Evolutionary conservation across 2,888 invertebrate genomes (phyloP).

Genomic region (Biston betularia): DNA sequence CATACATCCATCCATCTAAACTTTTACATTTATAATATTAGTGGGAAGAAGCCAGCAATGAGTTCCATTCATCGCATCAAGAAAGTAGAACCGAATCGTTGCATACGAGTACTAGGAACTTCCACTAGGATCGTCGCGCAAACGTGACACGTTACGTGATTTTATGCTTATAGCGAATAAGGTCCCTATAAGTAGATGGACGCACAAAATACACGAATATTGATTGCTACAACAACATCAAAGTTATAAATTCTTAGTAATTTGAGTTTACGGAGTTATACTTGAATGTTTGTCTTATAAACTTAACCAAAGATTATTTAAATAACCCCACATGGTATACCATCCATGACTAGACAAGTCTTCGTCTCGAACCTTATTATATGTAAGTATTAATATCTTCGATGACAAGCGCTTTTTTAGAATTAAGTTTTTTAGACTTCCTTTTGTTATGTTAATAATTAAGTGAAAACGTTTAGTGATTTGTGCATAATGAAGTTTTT

Average conservation of each 20-base stretch:
- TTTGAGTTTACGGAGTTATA: background rate
- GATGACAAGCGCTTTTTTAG: slow-evolving; percentile 72
- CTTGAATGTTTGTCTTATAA: background rate
- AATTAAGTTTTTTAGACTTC: slow-evolving; percentile 67
- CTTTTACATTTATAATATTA: too few species aligned
- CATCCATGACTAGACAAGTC: slow-evolving; percentile 24
- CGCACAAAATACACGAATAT: too few species aligned
- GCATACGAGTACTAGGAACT: too few species aligned
- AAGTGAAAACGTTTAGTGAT: slow-evolving; percentile 72
- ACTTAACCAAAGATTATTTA: slow-evolving; percentile 1
- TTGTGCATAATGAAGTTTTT: slow-evolving; percentile 6
- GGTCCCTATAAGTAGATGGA: too few species aligned
- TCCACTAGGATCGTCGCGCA: too few species aligned
- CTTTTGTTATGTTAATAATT: slow-evolving; percentile 72
- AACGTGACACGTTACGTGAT: too few species aligned
- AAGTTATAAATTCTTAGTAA: background rate
- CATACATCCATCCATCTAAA: too few species aligned
- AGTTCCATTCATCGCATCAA: too few species aligned
- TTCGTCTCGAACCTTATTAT: slow-evolving; percentile 16
- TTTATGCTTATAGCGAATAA: too few species aligned
- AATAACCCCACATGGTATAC: background rate
- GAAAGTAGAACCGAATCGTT: too few species aligned
- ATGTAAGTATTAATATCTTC: slow-evolving; percentile 38
- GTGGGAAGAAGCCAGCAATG: too few species aligned
- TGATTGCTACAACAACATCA: background rate